phyloP scores from a whole-genome alignment of 1,140 invertebrate species.

The Neoseiulus cucumeris region DNA sequence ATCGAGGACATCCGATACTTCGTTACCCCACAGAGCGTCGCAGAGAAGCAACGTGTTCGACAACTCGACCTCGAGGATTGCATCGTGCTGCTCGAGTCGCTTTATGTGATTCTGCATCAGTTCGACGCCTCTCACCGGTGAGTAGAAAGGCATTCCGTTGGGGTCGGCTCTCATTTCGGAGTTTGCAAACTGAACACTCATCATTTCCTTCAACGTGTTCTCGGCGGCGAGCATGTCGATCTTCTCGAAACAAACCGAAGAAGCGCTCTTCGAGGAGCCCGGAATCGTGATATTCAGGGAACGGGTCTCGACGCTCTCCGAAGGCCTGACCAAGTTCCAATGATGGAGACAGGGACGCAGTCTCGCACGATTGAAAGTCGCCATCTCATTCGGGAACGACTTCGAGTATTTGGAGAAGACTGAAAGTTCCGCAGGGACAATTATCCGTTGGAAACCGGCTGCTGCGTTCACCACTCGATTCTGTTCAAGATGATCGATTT shows the following conservation, averaged over 20 bases:
- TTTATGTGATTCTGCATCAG: slow-evolving; percentile 26
- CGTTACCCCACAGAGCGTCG: slow-evolving; percentile 55
- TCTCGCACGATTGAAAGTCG: background rate
- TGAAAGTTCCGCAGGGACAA: background rate
- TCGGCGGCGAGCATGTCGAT: slow-evolving; percentile 10
- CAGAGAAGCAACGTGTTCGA: slow-evolving; percentile 51
- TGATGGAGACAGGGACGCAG: slow-evolving; percentile 15
- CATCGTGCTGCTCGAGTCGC: slow-evolving; percentile 18
- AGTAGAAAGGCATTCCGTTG: slow-evolving; percentile 24
- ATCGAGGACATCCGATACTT: slow-evolving; percentile 11
- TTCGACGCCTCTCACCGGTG: slow-evolving; percentile 24
- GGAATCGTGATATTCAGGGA: background rate
- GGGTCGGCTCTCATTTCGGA: slow-evolving; percentile 20
- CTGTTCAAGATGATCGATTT: background rate
- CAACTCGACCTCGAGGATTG: slow-evolving; percentile 23
- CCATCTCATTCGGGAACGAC: background rate
- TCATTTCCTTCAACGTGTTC: slow-evolving; percentile 13
- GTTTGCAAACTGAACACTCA: slow-evolving; percentile 26
- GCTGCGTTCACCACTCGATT: background rate
- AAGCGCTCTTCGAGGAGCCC: background rate
- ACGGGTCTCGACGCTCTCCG: background rate
- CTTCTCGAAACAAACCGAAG: slow-evolving; percentile 4
- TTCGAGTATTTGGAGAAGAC: background rate
- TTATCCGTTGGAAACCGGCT: background rate
- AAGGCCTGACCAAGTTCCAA: slow-evolving; percentile 34